These are phyloP conservation scores for Eupithecia abbreviata DNA, from an alignment of 2,888 invertebrate species.

Conservation along the genomic window DNA sequence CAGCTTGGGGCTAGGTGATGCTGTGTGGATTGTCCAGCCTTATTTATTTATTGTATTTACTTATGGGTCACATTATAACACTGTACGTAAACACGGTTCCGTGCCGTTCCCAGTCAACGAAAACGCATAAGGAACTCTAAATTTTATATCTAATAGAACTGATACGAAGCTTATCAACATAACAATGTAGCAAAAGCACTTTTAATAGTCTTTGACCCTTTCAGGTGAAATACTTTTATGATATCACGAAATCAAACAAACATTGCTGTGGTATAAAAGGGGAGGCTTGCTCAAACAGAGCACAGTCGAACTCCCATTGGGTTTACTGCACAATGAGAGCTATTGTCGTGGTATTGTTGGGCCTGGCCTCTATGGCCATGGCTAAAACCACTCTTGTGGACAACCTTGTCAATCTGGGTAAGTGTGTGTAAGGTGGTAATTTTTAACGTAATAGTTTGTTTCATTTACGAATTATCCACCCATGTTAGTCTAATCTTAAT, in stretches of 20 bases:
- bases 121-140: conserved; percentile 1
- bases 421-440: no score
- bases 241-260: not conserved
- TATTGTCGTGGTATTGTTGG: conserved; percentile 59
- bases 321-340: conserved; percentile 70
- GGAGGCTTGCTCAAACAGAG: conserved; percentile 23
- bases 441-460: no score
- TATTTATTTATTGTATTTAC: no score
- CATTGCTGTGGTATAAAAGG: conserved; percentile 58
- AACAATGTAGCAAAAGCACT: not conserved
- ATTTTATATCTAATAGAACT: not conserved
- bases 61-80: not conserved
- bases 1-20: no score
- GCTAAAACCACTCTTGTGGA: conserved; percentile 61
- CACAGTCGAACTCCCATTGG: conserved; percentile 65
- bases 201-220: not conserved
- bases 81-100: not conserved
- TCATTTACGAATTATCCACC: no score
- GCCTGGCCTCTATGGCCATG: conserved; percentile 68
- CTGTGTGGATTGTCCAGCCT: no score
- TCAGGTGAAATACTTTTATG: not conserved
- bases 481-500: no score
- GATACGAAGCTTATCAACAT: not conserved
- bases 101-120: not conserved
- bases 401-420: conserved; percentile 54